phyloP scores from a whole-genome alignment of 2,797 vertebrate species.

The Eulemur mongoz region DNA sequence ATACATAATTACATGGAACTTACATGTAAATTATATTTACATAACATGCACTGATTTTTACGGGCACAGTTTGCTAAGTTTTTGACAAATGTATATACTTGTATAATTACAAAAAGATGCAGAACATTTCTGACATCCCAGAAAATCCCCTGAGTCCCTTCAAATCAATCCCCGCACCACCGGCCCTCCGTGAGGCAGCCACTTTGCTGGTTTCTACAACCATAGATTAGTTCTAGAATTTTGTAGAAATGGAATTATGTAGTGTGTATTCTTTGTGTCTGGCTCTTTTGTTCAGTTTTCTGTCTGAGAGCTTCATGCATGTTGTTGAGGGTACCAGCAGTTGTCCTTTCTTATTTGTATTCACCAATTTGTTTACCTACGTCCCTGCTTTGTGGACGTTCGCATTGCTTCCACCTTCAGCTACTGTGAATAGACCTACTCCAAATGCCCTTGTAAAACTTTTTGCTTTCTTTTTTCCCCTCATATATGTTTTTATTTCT shows the following conservation, averaged over 20 bases:
- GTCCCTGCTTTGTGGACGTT: neutral
- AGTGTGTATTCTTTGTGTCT: neutral
- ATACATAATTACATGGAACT: neutral
- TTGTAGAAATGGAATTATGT: neutral
- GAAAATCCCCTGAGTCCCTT: neutral
- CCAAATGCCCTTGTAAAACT: neutral
- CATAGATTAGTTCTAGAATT: neutral
- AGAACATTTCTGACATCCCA: neutral
- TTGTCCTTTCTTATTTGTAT: neutral
- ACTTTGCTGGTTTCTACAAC: neutral
- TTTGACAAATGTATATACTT: neutral
- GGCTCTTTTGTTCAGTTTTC: neutral
- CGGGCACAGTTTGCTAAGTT: neutral
- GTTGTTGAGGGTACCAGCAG: neutral
- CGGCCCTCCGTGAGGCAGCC: neutral
- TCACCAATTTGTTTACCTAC: neutral
- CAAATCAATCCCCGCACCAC: neutral
- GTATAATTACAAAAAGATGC: neutral
- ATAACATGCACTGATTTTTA: neutral
- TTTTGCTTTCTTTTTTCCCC: neutral
- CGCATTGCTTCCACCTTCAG: neutral
- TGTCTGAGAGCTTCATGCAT: neutral
- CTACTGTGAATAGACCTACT: neutral
- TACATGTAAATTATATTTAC: neutral
- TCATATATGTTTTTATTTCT: neutral